Percentiles rank a stretch among this genome's conserved stretches.
phyloP scores from a whole-genome alignment of 2,113 vertebrate genomes.

The Pseudonaja textilis region DNA sequence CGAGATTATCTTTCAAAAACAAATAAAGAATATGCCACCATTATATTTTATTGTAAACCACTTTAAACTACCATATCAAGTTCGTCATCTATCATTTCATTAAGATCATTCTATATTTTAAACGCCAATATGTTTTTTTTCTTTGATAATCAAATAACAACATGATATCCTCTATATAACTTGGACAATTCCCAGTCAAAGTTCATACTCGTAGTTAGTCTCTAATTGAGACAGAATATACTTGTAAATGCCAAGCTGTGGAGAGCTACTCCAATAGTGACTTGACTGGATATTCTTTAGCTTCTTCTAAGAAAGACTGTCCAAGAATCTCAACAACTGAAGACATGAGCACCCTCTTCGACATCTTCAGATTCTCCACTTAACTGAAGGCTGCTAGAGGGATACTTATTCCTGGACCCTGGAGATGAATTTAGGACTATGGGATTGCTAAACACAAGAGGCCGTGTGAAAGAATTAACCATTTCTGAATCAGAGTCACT shows the following conservation, averaged over 20 bases:
- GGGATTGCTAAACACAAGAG: constrained; percentile 69
- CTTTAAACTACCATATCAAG: background rate
- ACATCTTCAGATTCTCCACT: constrained; percentile 81
- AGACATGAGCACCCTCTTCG: constrained; percentile 75
- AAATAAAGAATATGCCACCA: constrained; percentile 26
- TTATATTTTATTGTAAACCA: constrained; percentile 33
- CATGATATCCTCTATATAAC: background rate
- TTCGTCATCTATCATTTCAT: constrained; percentile 6
- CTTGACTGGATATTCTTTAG: background rate
- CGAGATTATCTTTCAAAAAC: constrained; percentile 37
- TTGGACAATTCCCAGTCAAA: background rate
- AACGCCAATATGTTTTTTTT: background rate
- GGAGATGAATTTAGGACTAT: constrained; percentile 68
- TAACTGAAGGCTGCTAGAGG: constrained; percentile 78
- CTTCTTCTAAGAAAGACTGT: background rate
- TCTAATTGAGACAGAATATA: background rate
- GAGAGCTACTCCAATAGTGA: background rate
- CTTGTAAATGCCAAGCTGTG: background rate
- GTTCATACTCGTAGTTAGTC: background rate
- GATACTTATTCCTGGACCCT: constrained; percentile 75
- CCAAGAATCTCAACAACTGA: constrained; percentile 67
- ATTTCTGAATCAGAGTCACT: constrained; percentile 86
- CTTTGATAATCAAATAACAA: background rate
- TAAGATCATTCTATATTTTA: constrained; percentile 22
- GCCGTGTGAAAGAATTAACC: constrained; percentile 67